Evolutionary conservation across 2,888 invertebrate species (phyloP).

Genomic region (Stenolophus ochropezus): DNA sequence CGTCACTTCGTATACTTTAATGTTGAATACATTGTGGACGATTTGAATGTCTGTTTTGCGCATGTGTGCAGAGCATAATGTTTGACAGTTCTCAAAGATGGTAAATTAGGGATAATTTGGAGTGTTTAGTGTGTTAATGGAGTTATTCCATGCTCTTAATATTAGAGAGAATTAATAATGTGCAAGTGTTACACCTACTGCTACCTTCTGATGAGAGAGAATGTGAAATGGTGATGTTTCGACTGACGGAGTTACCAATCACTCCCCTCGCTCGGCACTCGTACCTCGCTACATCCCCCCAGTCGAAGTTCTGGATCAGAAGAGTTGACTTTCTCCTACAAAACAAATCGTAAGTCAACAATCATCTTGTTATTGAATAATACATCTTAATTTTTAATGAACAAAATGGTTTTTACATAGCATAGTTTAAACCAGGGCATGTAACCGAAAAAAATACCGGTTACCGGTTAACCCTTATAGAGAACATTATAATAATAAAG

Average conservation of each 20-base stretch:
- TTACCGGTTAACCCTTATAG: too few relatives aligned
- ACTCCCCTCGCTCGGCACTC: conserved; percentile 88
- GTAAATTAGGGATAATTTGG: neutral
- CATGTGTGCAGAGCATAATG: neutral
- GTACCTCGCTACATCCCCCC: conserved; percentile 86
- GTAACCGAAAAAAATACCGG: too few relatives aligned
- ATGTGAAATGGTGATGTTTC: conserved; percentile 67
- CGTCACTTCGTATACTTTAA: too few relatives aligned
- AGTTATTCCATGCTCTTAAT: neutral
- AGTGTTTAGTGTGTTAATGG: neutral
- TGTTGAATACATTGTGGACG: too few relatives aligned
- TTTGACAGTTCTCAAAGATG: neutral
- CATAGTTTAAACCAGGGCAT: too few relatives aligned
- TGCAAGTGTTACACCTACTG: conserved; percentile 61
- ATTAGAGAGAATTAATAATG: conserved; percentile 16
- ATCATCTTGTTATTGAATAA: too few relatives aligned
- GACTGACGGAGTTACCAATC: conserved; percentile 63
- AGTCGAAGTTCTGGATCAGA: conserved; percentile 84
- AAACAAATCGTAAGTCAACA: conserved; percentile 58
- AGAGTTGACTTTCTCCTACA: conserved; percentile 89
- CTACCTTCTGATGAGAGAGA: conserved; percentile 68
- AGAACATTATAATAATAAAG: too few relatives aligned
- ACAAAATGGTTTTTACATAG: too few relatives aligned
- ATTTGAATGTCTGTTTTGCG: too few relatives aligned
- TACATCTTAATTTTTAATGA: too few relatives aligned